Percentiles rank a stretch among this genome's conserved stretches.
Conservation (phyloP, 2,888 invertebrate genomes). For the Drosophila mayaguana region DNA sequence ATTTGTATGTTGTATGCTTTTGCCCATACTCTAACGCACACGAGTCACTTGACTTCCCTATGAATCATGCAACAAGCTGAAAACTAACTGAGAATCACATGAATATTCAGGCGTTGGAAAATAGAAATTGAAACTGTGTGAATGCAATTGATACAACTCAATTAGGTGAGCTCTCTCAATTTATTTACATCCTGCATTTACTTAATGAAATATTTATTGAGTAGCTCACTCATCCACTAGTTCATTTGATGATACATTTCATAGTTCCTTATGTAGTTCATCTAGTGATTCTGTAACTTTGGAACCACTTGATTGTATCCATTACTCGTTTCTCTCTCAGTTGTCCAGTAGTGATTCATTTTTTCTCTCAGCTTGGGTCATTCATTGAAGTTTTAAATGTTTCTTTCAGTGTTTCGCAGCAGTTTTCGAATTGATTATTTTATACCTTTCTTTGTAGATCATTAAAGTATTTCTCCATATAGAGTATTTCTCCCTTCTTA, state of each 20-base stretch:
- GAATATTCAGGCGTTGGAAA: neutral
- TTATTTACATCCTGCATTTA: too few relatives aligned
- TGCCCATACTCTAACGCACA: conserved; percentile 10
- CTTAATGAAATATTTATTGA: neutral
- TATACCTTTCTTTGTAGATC: neutral
- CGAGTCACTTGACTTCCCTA: conserved; percentile 12
- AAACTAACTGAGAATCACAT: neutral
- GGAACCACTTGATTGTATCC: too few relatives aligned
- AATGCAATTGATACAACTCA: neutral
- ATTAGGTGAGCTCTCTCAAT: neutral
- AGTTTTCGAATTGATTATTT: neutral
- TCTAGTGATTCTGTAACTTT: too few relatives aligned
- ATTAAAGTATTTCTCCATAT: neutral
- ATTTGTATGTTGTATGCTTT: conserved; percentile 46
- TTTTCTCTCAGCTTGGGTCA: too few relatives aligned
- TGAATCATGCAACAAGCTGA: conserved; percentile 18
- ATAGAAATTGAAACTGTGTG: neutral
- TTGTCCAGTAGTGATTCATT: too few relatives aligned
- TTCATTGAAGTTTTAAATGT: too few relatives aligned
- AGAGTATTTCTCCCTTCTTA: conserved; percentile 22
- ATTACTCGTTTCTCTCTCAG: too few relatives aligned
- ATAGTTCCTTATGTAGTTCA: neutral
- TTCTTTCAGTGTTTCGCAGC: neutral
- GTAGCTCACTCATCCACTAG: neutral
- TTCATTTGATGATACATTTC: neutral